phyloP scores from a whole-genome alignment of 2,113 vertebrate species.

The Neopipo cinnamomea region DNA sequence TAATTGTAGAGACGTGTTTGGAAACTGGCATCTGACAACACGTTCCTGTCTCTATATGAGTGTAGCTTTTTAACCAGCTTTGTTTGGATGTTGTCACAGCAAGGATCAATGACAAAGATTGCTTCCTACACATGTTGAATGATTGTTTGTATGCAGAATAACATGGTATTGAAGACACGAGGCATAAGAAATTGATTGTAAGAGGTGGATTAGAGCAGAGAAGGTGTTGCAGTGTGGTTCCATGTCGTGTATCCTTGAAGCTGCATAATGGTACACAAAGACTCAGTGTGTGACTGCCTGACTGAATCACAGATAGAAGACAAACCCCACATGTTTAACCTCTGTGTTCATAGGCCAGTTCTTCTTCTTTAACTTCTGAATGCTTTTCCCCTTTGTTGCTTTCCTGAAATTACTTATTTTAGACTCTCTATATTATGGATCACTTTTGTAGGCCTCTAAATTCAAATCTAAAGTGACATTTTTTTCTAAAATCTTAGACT shows the following conservation, averaged over 20 bases:
- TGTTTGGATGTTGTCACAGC: neutral
- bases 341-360: neutral
- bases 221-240: neutral
- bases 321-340: neutral
- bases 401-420: neutral
- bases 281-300: neutral
- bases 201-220: neutral
- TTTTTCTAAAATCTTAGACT: neutral
- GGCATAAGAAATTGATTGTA: neutral
- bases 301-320: neutral
- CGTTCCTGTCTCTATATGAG: neutral
- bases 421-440: neutral
- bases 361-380: neutral
- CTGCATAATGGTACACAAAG: neutral
- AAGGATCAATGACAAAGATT: neutral
- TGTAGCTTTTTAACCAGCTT: neutral
- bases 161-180: neutral
- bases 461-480: neutral
- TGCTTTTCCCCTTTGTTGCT: neutral
- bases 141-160: neutral
- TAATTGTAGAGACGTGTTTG: neutral
- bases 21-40: neutral
- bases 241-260: neutral
- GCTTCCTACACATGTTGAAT: neutral
- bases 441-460: neutral